These are phyloP conservation scores for Amphiprion clarkii DNA, from an alignment of 2,797 vertebrate genomes.

Conservation along the genomic window DNA sequence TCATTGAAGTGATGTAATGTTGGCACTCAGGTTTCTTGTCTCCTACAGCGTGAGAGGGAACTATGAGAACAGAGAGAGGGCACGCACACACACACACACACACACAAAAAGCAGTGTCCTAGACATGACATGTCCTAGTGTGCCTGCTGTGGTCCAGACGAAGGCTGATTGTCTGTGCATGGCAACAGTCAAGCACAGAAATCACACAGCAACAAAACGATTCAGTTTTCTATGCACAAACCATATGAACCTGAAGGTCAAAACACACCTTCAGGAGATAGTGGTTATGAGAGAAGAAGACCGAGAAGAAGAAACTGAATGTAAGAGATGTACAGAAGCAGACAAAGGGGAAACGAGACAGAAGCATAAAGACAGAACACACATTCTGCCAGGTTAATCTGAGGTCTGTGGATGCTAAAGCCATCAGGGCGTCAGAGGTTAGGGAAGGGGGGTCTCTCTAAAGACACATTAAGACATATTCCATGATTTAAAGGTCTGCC, in stretches of 20 bases:
- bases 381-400: conserved; percentile 58
- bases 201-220: conserved; percentile 53
- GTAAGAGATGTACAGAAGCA: conserved; percentile 13
- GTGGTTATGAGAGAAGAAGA: background rate
- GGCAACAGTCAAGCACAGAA: conserved; percentile 70
- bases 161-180: conserved; percentile 66
- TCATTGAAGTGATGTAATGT: conserved; percentile 78
- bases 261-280: conserved; percentile 15
- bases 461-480: conserved; percentile 81
- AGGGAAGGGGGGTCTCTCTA: conserved; percentile 69
- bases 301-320: background rate
- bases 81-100: background rate
- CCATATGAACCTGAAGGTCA: conserved; percentile 8
- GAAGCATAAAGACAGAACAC: conserved; percentile 22
- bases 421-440: conserved; percentile 75
- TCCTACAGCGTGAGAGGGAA: conserved; percentile 57
- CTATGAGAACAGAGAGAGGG: conserved; percentile 55
- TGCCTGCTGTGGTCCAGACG: conserved; percentile 74
- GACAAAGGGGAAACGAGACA: conserved; percentile 12
- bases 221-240: conserved; percentile 17
- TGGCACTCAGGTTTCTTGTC: conserved; percentile 65
- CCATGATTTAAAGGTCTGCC: conserved; percentile 76
- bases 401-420: conserved; percentile 78
- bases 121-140: conserved; percentile 70
- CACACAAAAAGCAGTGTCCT: conserved; percentile 30